These are phyloP conservation scores for Anniella stebbinsi DNA, from an alignment of 2,797 vertebrate species.

Conservation along the genomic window DNA sequence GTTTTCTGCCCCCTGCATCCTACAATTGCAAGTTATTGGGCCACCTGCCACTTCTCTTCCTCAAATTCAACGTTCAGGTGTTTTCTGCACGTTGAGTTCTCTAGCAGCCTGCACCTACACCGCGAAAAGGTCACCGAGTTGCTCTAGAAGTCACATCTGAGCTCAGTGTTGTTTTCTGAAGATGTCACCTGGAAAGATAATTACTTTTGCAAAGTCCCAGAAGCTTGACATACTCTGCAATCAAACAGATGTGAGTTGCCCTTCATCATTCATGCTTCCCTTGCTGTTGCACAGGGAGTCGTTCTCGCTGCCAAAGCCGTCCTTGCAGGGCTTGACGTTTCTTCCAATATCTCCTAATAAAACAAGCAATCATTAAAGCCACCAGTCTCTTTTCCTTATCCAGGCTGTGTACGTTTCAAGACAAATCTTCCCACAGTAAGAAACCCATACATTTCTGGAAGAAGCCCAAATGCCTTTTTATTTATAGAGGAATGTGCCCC, in stretches of 20 bases:
- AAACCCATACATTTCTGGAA: background rate
- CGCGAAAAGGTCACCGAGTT: background rate
- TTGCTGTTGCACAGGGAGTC: background rate
- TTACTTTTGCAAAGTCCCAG: background rate
- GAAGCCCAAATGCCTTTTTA: background rate
- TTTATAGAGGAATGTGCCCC: background rate
- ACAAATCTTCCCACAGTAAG: background rate
- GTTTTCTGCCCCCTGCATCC: background rate
- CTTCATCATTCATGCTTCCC: background rate
- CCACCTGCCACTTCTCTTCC: background rate
- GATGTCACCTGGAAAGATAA: background rate
- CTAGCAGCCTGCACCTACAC: background rate
- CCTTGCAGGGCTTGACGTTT: background rate
- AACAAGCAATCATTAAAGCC: background rate
- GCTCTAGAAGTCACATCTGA: background rate
- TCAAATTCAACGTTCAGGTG: no score
- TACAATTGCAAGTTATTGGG: background rate
- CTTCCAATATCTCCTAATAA: background rate
- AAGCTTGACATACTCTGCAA: background rate
- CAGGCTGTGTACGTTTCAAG: background rate
- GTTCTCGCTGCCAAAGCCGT: background rate
- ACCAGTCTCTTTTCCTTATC: background rate
- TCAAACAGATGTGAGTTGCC: background rate
- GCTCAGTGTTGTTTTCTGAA: background rate
- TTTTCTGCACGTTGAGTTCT: background rate